Conservation (phyloP, 2,888 invertebrate genomes). For the Masnerella sp. region DNA sequence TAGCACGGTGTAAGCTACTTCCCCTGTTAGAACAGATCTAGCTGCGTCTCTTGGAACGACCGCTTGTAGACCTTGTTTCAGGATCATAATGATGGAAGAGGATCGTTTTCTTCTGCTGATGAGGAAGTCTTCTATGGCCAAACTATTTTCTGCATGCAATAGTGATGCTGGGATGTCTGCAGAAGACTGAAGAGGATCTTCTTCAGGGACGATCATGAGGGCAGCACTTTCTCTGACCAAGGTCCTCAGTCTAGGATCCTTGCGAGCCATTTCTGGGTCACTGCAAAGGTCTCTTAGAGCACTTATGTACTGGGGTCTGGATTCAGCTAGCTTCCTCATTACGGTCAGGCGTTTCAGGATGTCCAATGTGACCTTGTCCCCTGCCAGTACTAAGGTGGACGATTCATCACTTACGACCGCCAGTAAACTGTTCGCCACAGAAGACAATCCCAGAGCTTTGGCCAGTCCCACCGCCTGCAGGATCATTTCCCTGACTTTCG, state of each 20-base stretch:
- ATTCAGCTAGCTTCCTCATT: conserved; percentile 85
- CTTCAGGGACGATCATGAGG: conserved; percentile 83
- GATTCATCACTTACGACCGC: conserved; percentile 80
- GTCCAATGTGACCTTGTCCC: conserved; percentile 81
- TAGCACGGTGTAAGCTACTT: conserved; percentile 86
- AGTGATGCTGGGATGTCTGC: conserved; percentile 85
- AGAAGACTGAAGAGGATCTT: conserved; percentile 81
- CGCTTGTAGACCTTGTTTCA: conserved; percentile 86
- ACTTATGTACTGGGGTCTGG: conserved; percentile 81
- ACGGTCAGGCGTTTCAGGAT: conserved; percentile 85
- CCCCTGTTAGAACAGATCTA: conserved; percentile 85
- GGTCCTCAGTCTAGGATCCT: conserved; percentile 84
- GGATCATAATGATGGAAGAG: conserved; percentile 82
- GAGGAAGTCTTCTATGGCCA: conserved; percentile 88
- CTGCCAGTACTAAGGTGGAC: conserved; percentile 80
- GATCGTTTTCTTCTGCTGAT: conserved; percentile 80
- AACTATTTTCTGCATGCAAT: conserved; percentile 83
- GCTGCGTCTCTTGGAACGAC: conserved; percentile 88
- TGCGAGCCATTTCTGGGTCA: conserved; percentile 83
- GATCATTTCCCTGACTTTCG: conserved; percentile 78
- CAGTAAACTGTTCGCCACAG: conserved; percentile 81
- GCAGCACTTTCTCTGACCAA: conserved; percentile 86
- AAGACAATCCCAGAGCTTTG: conserved; percentile 83
- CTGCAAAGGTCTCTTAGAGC: conserved; percentile 82
- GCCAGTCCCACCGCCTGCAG: conserved; percentile 85